Evolutionary conservation across 2,888 invertebrate genomes (phyloP), one percentile per base, ranked within the genome.

Genomic region (Lasius platythorax): DNA sequence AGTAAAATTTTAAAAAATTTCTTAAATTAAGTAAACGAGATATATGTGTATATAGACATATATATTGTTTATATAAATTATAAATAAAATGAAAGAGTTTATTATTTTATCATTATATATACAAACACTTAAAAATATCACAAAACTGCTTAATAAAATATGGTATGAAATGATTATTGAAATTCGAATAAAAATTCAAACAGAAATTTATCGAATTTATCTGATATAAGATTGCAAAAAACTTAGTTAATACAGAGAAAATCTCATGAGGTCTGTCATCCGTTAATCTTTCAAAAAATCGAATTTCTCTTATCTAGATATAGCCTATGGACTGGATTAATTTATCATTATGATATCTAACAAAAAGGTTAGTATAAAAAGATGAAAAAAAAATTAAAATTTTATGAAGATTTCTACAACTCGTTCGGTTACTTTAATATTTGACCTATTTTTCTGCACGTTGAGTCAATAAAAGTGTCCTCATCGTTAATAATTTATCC

Each of bases 391-490:
- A 46, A 56, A 40, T 28, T 53, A 9, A 53, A 76, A 46, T 46
- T 58, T 79, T 61, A 18, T 3, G 8, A 5, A 33, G 2, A 58
- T 53, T n/a, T 53, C 5, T 6, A 58, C 43, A 0, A 8, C 9
- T 68, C 18, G 30, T 6, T 75, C 37, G 61, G 66, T 28, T 50
- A 66, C n/a, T 83, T 33, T 12, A 9, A 12, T 15, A 58, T 66
- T 50, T 43, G 73, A 78, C 46, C 58, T 76, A 86, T 74, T 18
- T 68, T 2, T 18, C 12, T 1, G 18, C 28, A 30, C 9, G 11
- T 72, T 46, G 23, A 70, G 12, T 28, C 46, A 23, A 63, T 67
- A 78, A 64, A 82, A 86, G 46, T 56, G 40, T 68, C 63, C 30
- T 82, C 73, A 70, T 50, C 15, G 18, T 61, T 46, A 50, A 79